Evolutionary conservation across 2,888 invertebrate genomes (phyloP).

Genomic region (Xanthia togata): DNA sequence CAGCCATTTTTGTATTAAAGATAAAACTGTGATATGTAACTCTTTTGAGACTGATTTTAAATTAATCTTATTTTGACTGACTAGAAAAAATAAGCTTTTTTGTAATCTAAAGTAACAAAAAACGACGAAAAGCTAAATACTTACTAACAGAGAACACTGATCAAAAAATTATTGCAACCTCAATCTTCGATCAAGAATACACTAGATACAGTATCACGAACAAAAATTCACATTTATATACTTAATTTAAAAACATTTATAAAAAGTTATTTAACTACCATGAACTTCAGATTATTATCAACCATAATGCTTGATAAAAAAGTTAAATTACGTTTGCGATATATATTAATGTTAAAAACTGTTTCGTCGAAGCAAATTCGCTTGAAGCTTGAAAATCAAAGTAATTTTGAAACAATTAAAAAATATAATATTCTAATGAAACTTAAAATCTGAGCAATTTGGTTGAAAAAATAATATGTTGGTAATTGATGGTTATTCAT

Average conservation of each 20-base stretch:
- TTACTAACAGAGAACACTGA: slow-evolving; percentile 8
- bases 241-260: neutral
- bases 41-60: slow-evolving; percentile 23
- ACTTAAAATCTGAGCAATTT: neutral
- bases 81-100: slow-evolving; percentile 9
- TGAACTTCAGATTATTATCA: neutral
- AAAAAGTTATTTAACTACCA: neutral
- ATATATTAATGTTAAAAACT: neutral
- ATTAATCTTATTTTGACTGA: slow-evolving; percentile 12
- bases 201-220: neutral
- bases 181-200: neutral
- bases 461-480: neutral
- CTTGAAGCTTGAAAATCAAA: neutral
- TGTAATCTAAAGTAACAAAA: neutral
- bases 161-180: neutral
- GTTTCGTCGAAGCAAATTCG: neutral
- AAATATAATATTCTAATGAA: neutral
- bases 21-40: slow-evolving; percentile 22
- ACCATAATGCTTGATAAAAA: neutral
- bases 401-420: neutral
- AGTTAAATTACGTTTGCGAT: neutral
- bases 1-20: slow-evolving; percentile 13
- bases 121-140: neutral
- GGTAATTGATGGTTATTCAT: neutral
- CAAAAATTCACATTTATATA: neutral